Evolutionary conservation across 2,113 vertebrate species (phyloP).

Genomic region (Scomber japonicus): DNA sequence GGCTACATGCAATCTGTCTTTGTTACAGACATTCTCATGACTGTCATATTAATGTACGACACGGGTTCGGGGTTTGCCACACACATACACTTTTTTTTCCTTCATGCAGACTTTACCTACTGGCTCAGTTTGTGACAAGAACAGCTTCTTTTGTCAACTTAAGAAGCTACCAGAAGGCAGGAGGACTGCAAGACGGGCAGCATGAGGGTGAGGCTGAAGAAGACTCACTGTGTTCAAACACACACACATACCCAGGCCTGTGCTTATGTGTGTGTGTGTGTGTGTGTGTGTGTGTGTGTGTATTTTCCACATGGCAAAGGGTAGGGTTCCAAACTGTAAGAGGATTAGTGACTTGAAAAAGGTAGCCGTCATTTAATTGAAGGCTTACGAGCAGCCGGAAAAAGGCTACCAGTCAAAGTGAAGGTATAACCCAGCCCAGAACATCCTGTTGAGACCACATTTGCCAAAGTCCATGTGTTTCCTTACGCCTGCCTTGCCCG

Average conservation of each 20-base stretch:
- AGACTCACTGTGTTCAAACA: slow-evolving; percentile 47
- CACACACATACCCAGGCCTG: slow-evolving; percentile 20
- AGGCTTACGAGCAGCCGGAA: slow-evolving; percentile 86
- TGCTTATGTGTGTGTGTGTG: slow-evolving; percentile 30
- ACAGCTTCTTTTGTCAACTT: slow-evolving; percentile 69
- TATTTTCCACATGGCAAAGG: slow-evolving; percentile 77
- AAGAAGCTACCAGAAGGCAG: slow-evolving; percentile 68
- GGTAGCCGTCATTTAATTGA: slow-evolving; percentile 89
- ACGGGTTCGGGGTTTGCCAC: slow-evolving; percentile 20
- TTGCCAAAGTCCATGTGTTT: slow-evolving; percentile 81
- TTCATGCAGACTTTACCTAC: slow-evolving; percentile 43
- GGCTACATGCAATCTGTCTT: background rate
- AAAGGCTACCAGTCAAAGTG: slow-evolving; percentile 86
- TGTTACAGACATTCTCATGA: background rate
- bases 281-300: slow-evolving; percentile 44
- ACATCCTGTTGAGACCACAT: slow-evolving; percentile 83
- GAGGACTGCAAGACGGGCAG: slow-evolving; percentile 56
- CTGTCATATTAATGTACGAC: slow-evolving; percentile 29
- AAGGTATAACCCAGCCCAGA: slow-evolving; percentile 86
- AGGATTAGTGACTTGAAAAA: slow-evolving; percentile 89
- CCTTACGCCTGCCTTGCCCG: slow-evolving; percentile 63
- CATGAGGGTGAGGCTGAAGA: slow-evolving; percentile 50
- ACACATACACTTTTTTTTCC: background rate
- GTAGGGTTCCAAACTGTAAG: slow-evolving; percentile 84
- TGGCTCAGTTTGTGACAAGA: slow-evolving; percentile 66